Base-by-base conservation (phyloP, 2,797 vertebrate species). In the Etheostoma perlongum region DNA sequence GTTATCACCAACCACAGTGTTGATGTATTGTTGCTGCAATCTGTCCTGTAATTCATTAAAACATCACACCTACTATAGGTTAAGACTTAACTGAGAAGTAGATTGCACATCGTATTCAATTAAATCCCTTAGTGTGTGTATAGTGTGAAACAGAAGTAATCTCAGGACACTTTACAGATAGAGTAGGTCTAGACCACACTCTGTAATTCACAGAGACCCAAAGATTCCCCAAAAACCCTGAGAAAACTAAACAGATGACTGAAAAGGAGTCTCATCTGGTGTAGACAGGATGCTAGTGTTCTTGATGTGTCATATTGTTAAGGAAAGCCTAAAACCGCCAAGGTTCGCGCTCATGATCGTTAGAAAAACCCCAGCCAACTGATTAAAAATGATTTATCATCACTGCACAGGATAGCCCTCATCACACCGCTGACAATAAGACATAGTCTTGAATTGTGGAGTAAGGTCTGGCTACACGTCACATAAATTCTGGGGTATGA, bases 1-100 rank as follows among this genome's bases (percentile, higher is more conserved):
- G 21, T 40, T 23, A 65, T 67, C 19, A 23, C 6, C 36, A 60
- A 58, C 67, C 42, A 66, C 60, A 63, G 18, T 33, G 27, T 16
- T 16, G 23, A 51, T 59, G 46, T 14, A 48, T 19, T 57, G 25
- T n/a, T 47, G 44, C 61, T 47, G 21, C 0, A 2, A 36, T 63
- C 19, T 4, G 18, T 25, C 19, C 4, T n/a, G 23, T 48, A 6
- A 25, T 67, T 36, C 7, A 65, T 6, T 46, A n/a, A 6, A 46
- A 23, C 4, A 33, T 21, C 53, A 18, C 9, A 46, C 9, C 4
- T 40, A 1, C 42, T 16, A 52, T 40, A 55, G 44, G 15, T 46
- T n/a, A 61, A 15, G 10, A 7, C 2, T 14, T n/a, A 13, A 30
- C 21, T 27, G 27, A 27, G 18, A 46, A 18, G 23, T 18, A 8